Evolutionary conservation across 2,797 vertebrate species (phyloP).

Genomic region (Momotus momota): DNA sequence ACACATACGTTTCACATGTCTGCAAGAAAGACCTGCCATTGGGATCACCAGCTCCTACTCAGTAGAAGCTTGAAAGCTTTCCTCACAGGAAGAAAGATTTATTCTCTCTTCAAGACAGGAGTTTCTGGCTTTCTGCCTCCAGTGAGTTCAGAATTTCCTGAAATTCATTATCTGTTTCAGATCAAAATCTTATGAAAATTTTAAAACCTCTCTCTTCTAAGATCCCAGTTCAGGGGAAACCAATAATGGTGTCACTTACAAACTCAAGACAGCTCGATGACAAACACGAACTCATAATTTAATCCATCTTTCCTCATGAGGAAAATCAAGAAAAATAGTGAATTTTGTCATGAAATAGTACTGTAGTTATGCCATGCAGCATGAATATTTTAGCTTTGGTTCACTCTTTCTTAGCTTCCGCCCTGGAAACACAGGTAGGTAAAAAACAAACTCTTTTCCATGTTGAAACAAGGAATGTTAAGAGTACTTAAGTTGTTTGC

Average conservation of each 20-base stretch:
- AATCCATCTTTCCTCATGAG: not conserved
- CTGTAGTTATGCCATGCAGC: not conserved
- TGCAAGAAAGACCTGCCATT: not conserved
- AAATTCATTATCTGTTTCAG: not conserved
- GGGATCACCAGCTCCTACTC: not conserved
- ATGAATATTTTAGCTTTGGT: not conserved
- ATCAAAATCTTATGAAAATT: not conserved
- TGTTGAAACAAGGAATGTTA: not conserved
- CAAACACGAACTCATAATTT: not conserved
- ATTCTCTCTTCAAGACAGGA: not conserved
- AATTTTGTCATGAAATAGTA: not conserved
- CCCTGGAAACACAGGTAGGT: not conserved
- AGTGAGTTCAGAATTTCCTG: not conserved
- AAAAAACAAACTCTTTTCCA: not conserved
- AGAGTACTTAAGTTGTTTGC: not conserved
- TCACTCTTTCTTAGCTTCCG: not conserved
- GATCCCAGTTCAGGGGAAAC: not conserved
- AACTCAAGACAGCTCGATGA: not conserved
- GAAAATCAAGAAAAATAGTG: not conserved
- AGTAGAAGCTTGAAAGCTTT: not conserved
- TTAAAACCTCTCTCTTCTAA: not conserved
- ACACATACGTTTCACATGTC: not conserved
- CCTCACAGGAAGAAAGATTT: not conserved
- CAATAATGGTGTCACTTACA: not conserved
- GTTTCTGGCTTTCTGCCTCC: not conserved